Percentiles rank a stretch among this genome's conserved stretches.
phyloP scores from a whole-genome alignment of 2,797 vertebrate species.

The Acrocephalus scirpaceus region DNA sequence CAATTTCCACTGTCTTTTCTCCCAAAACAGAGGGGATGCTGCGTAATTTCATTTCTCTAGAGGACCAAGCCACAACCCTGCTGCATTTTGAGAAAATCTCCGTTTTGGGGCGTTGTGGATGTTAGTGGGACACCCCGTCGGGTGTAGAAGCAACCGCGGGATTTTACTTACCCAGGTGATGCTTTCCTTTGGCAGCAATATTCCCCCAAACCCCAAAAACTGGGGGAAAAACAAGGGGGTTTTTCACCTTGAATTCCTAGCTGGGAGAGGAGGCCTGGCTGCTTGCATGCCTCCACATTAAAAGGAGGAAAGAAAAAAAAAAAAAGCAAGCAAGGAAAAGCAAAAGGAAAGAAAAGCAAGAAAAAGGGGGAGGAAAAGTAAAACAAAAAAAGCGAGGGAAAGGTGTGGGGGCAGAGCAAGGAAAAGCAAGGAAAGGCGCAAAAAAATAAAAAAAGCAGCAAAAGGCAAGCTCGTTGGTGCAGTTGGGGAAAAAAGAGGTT shows the following conservation, averaged over 20 bases:
- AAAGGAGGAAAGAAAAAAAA: too few species aligned
- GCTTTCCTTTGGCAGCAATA: not conserved
- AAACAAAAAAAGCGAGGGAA: not conserved
- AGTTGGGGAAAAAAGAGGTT: not conserved
- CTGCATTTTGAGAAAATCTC: not conserved
- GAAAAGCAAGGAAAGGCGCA: not conserved
- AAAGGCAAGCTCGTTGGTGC: not conserved
- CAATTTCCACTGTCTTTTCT: not conserved
- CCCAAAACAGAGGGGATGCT: not conserved
- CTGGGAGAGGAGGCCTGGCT: not conserved
- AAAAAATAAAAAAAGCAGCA: too few species aligned
- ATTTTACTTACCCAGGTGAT: not conserved
- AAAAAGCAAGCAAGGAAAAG: not conserved
- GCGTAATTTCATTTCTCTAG: fast-evolving
- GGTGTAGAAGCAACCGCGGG: not conserved
- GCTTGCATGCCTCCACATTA: not conserved
- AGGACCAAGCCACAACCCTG: not conserved
- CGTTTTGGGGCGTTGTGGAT: fast-evolving
- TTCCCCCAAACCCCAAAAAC: fast-evolving
- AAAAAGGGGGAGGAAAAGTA: not conserved
- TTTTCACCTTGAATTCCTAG: not conserved
- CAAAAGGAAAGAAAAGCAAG: not conserved
- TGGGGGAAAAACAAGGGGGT: fast-evolving
- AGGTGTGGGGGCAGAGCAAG: not conserved
- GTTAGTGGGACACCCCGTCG: fast-evolving